Evolutionary conservation across 2,888 invertebrate genomes (phyloP).

Genomic region (Carcina quercana): DNA sequence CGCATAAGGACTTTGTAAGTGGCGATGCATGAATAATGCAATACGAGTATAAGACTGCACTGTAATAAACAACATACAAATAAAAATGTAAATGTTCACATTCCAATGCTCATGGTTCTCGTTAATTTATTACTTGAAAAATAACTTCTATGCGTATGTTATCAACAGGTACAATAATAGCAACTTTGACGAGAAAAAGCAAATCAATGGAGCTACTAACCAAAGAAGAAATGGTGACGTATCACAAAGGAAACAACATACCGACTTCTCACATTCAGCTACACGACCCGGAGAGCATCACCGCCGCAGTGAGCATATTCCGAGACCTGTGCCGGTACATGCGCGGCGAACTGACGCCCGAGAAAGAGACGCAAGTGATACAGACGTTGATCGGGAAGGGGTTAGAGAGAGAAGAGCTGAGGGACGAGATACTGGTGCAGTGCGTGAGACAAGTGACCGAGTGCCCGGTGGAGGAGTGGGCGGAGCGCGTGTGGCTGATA

Average conservation of each 20-base stretch:
- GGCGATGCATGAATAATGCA: no score
- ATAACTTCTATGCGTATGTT: no score
- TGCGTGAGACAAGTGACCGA: slow-evolving; percentile 91
- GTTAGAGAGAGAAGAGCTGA: slow-evolving; percentile 91
- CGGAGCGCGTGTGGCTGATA: slow-evolving; percentile 90
- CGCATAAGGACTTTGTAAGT: no score
- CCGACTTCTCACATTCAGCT: slow-evolving; percentile 95
- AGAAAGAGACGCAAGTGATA: slow-evolving; percentile 87
- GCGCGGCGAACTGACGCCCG: slow-evolving; percentile 89
- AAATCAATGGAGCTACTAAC: slow-evolving; percentile 87
- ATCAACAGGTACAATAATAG: slow-evolving; percentile 81
- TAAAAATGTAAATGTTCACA: no score
- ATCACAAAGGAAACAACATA: slow-evolving; percentile 90
- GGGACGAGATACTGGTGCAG: slow-evolving; percentile 94
- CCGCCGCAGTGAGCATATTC: slow-evolving; percentile 91
- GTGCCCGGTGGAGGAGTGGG: slow-evolving; percentile 89
- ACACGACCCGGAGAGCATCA: slow-evolving; percentile 95
- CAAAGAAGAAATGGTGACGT: slow-evolving; percentile 94
- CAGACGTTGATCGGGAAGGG: slow-evolving; percentile 91
- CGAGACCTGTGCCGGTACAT: slow-evolving; percentile 93
- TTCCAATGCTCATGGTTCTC: no score
- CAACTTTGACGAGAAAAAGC: slow-evolving; percentile 86
- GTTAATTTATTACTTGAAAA: no score
- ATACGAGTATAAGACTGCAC: no score
- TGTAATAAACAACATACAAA: no score